These are phyloP conservation scores for Mythimna albipuncta DNA, from an alignment of 2,888 invertebrate genomes.

Conservation along the genomic window DNA sequence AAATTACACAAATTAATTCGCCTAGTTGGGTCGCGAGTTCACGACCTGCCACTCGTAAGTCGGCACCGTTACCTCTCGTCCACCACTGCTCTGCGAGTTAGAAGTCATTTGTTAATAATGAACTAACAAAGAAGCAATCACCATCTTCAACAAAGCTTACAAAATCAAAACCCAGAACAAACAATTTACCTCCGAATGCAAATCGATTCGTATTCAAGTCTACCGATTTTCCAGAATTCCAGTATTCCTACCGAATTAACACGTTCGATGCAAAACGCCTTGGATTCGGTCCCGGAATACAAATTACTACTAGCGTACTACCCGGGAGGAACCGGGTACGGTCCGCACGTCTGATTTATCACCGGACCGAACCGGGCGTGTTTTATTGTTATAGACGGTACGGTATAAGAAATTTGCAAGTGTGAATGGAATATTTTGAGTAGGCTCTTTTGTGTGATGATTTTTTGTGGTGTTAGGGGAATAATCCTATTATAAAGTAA, in stretches of 20 bases:
- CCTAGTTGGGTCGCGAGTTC: too few species aligned
- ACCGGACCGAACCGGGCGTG: constrained; percentile 48
- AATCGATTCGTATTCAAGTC: constrained; percentile 34
- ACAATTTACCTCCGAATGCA: constrained; percentile 31
- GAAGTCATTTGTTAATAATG: too few species aligned
- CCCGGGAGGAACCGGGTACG: constrained; percentile 27
- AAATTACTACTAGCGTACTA: constrained; percentile 48
- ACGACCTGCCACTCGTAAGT: too few species aligned
- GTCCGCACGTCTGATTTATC: constrained; percentile 59
- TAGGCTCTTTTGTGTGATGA: constrained; percentile 22
- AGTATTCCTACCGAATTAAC: constrained; percentile 55
- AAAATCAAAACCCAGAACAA: constrained; percentile 28
- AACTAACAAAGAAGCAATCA: constrained; percentile 8
- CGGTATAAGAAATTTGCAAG: constrained; percentile 52
- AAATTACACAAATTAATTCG: too few species aligned
- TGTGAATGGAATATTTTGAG: constrained; percentile 44
- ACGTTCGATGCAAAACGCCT: constrained; percentile 55
- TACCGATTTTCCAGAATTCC: constrained; percentile 34
- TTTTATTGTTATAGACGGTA: constrained; percentile 52
- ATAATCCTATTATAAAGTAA: background rate
- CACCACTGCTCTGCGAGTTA: too few species aligned
- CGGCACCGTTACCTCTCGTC: too few species aligned
- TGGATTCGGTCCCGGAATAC: constrained; percentile 57
- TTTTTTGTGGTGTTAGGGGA: background rate
- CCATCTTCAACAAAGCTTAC: background rate